Evolutionary conservation across 2,888 invertebrate genomes (phyloP).

Genomic region (Xestia sexstrigata): DNA sequence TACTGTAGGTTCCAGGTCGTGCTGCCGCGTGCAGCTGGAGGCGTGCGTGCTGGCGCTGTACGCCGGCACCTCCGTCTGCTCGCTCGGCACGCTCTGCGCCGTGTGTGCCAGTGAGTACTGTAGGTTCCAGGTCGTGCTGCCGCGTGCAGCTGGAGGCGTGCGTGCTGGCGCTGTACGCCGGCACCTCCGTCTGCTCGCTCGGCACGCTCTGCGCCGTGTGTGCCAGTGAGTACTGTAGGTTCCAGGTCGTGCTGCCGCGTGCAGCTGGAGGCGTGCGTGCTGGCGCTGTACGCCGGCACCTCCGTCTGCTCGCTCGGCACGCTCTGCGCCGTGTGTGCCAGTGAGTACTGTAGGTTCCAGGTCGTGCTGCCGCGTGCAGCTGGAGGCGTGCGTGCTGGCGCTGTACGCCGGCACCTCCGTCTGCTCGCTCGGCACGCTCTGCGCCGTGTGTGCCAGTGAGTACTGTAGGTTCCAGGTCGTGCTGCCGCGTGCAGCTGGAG

Average conservation of each 20-base stretch:
- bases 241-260: slow-evolving; percentile 61
- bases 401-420: slow-evolving; percentile 76
- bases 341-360: slow-evolving; percentile 8
- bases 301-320: slow-evolving; percentile 40
- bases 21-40: slow-evolving; percentile 79
- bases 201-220: slow-evolving; percentile 44
- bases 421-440: slow-evolving; percentile 43
- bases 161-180: slow-evolving; percentile 79
- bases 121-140: slow-evolving; percentile 6
- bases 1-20: not conserved
- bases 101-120: slow-evolving; percentile 32
- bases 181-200: slow-evolving; percentile 55
- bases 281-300: slow-evolving; percentile 78
- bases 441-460: slow-evolving; percentile 40
- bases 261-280: slow-evolving; percentile 75
- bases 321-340: slow-evolving; percentile 43
- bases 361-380: slow-evolving; percentile 70
- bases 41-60: slow-evolving; percentile 79
- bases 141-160: slow-evolving; percentile 76
- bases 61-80: slow-evolving; percentile 68
- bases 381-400: slow-evolving; percentile 74
- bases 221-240: slow-evolving; percentile 23
- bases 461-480: not conserved
- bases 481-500: slow-evolving; percentile 74
- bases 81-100: slow-evolving; percentile 45